Percentiles rank a stretch among this genome's conserved stretches.
These are phyloP conservation scores for Anolis apletophallus DNA, from an alignment of 2,797 vertebrate species.

Conservation along the genomic window DNA sequence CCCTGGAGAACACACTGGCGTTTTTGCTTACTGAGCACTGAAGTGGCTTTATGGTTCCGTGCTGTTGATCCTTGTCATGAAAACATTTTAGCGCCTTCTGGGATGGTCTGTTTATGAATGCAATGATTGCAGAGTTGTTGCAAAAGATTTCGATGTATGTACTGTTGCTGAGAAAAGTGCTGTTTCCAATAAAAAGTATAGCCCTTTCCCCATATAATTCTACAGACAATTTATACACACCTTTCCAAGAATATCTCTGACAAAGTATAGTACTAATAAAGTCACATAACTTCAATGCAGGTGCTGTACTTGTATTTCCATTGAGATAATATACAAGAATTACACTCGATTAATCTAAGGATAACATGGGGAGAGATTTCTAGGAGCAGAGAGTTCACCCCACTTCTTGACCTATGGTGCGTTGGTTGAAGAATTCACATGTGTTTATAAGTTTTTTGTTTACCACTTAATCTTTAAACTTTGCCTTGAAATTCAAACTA, in stretches of 20 bases:
- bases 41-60: neutral
- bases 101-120: neutral
- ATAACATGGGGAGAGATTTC: neutral
- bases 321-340: neutral
- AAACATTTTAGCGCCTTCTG: neutral
- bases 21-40: slow-evolving; percentile 16
- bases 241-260: neutral
- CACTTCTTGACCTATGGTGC: too few species aligned
- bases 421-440: neutral
- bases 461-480: neutral
- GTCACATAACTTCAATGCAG: neutral
- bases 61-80: neutral
- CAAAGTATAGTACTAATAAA: neutral
- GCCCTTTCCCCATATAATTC: neutral
- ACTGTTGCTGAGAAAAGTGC: neutral
- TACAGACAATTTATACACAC: neutral
- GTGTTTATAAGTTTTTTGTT: neutral
- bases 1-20: slow-evolving; percentile 16
- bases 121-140: neutral
- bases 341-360: neutral
- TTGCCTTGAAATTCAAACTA: neutral
- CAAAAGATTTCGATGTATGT: neutral
- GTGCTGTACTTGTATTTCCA: neutral
- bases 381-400: too few species aligned
- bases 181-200: neutral